Conservation (phyloP, 2,113 vertebrate genomes). For the Monarcha castaneiventris region DNA sequence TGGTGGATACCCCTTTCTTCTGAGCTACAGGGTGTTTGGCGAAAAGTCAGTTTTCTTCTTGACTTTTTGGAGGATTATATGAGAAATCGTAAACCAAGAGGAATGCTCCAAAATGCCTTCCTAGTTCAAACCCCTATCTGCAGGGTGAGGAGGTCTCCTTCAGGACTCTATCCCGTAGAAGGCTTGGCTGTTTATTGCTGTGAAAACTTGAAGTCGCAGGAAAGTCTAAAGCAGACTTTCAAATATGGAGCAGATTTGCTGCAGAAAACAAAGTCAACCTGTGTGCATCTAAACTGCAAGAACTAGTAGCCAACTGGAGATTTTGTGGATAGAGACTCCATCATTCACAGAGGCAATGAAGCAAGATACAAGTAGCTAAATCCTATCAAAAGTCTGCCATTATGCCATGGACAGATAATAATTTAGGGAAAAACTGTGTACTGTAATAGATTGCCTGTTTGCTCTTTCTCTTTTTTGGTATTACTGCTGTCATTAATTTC, state of each 20-base stretch:
- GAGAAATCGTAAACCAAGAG: not conserved
- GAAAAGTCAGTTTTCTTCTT: not conserved
- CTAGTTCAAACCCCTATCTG: not conserved
- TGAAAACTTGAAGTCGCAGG: not conserved
- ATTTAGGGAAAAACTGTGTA: not conserved
- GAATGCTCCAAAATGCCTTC: not conserved
- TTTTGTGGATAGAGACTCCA: not conserved
- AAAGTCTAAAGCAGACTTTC: not conserved
- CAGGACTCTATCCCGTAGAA: rapidly evolving
- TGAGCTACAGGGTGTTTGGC: not conserved
- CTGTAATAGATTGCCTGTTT: not conserved
- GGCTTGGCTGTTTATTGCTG: not conserved
- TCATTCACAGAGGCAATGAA: not conserved
- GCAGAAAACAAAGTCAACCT: not conserved
- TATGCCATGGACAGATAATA: not conserved
- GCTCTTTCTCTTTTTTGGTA: not conserved
- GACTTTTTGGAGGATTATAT: not conserved
- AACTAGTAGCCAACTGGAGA: not conserved
- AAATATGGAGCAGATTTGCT: not conserved
- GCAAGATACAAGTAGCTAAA: not conserved
- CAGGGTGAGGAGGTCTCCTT: not conserved
- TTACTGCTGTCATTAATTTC: not conserved
- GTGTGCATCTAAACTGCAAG: not conserved
- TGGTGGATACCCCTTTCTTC: not conserved
- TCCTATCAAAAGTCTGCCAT: not conserved